Conservation (phyloP, 2,888 invertebrate species). For the Rugalucina vietnamica region DNA sequence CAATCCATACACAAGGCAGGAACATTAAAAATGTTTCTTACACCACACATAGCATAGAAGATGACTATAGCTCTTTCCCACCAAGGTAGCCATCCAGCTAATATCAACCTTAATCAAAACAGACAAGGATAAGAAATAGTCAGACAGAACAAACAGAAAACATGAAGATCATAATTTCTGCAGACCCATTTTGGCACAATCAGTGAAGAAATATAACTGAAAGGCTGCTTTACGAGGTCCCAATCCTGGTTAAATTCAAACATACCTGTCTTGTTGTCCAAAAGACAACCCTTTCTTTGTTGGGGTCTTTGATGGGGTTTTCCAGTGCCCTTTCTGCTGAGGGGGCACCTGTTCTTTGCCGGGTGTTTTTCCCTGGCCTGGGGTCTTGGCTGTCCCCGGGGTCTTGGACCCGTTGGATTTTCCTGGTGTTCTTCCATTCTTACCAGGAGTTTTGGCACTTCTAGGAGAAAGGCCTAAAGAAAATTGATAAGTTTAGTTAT, state of each 20-base stretch:
- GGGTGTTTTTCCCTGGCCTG: slow-evolving; percentile 60
- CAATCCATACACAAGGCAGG: too few species aligned
- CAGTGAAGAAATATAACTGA: not conserved
- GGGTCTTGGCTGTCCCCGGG: slow-evolving; percentile 60
- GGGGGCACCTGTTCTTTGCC: slow-evolving; percentile 47
- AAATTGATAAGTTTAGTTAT: too few species aligned
- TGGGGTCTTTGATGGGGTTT: slow-evolving; percentile 55
- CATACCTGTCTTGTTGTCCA: slow-evolving; percentile 51
- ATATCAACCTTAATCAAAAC: too few species aligned
- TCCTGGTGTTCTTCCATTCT: slow-evolving; percentile 63
- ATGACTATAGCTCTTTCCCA: too few species aligned
- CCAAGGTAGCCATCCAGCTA: too few species aligned
- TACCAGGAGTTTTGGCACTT: slow-evolving; percentile 64
- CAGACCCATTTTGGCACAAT: too few species aligned
- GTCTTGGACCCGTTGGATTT: slow-evolving; percentile 36
- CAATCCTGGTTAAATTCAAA: not conserved
- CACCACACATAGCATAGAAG: too few species aligned
- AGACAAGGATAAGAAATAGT: too few species aligned
- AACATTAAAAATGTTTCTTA: too few species aligned
- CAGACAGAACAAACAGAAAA: too few species aligned
- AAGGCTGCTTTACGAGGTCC: not conserved
- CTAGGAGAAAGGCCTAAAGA: slow-evolving; percentile 52
- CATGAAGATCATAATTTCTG: too few species aligned
- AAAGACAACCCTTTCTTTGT: slow-evolving; percentile 35
- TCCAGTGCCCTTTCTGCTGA: slow-evolving; percentile 49